Conservation (phyloP, 1,140 invertebrate genomes). For the Sinella curviseta region DNA sequence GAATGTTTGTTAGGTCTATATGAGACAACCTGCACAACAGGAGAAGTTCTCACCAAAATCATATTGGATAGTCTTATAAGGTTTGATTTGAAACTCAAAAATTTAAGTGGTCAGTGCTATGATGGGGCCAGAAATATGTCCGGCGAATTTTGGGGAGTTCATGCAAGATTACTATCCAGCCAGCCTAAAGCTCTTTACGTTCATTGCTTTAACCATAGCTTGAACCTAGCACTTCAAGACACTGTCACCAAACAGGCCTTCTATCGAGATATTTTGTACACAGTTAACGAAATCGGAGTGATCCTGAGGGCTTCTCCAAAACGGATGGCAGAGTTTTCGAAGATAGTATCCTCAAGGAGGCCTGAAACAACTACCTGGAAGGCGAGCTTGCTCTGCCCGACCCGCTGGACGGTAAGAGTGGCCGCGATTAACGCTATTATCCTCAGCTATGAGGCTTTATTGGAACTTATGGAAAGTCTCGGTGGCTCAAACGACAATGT, state of each 20-base stretch:
- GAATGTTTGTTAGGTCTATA: conserved; percentile 26
- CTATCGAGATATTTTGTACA: not conserved
- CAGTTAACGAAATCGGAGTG: conserved; percentile 11
- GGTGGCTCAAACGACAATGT: not conserved
- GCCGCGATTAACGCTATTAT: not conserved
- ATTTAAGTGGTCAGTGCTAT: not conserved
- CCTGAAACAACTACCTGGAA: not conserved
- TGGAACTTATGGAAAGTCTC: not conserved
- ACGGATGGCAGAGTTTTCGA: not conserved
- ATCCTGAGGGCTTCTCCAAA: not conserved
- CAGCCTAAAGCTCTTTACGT: conserved; percentile 21
- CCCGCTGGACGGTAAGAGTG: not conserved
- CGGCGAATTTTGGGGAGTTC: conserved; percentile 11
- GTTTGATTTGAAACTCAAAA: not conserved
- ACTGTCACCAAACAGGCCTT: not conserved
- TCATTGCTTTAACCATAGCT: conserved; percentile 26
- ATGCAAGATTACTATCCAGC: not conserved
- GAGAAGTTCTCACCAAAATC: not conserved
- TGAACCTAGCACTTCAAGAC: conserved; percentile 35
- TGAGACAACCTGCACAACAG: not conserved
- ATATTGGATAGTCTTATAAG: not conserved
- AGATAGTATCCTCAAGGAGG: not conserved
- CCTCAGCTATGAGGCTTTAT: not conserved
- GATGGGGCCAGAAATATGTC: conserved; percentile 8
- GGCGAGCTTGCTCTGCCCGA: not conserved